Evolutionary conservation across 2,888 invertebrate genomes (phyloP), one percentile per base, ranked within the genome.

Genomic region (Pristionchus mayeri): DNA sequence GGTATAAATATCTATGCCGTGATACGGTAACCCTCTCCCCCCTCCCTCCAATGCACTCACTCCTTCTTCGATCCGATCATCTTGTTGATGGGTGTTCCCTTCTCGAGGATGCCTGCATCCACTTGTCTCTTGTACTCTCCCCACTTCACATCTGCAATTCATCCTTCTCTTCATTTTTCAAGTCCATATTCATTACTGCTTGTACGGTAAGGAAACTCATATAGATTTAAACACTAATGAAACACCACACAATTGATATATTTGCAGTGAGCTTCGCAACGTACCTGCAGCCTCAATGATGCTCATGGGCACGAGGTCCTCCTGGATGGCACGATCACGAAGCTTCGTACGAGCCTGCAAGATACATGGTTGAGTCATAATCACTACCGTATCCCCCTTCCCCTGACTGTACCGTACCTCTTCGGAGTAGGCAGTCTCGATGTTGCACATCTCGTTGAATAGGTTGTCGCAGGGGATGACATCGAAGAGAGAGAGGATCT

Each of bases 401-500:
- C 44, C 13, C 37, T 44, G 40, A 13, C 54, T 44, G 24, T 71
- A 71, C 67, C 40, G 13, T 76, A 76, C 76, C 50, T 78, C 76
- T 27, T 78, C 76, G 21, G 48, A 48, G 76, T 78, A 78, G 21
- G 76, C 76, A 48, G 76, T 78, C 48, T 24, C 30, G 76, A 84
- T 50, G n/a, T 76, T 88, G 78, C 89, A 86, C 84, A 91, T 88
- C 75, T 91, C 88, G 60, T 90, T 87, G 85, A 90, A 90, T 50
- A 91, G 86, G 13, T 86, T 60, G 84, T 90, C 90, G 34, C 85
- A 85, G 11, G 91, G 90, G 21, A 90, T 87, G 40, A 91, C 85
- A 27, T 91, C 88, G 86, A 91, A 91, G 0, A 89, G 86, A 48
- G 89, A 86, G 44, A 91, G 85, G 84, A 91, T 86, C 50, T 90